Evolutionary conservation across 2,888 invertebrate genomes (phyloP).

Genomic region (Elmis aenea): DNA sequence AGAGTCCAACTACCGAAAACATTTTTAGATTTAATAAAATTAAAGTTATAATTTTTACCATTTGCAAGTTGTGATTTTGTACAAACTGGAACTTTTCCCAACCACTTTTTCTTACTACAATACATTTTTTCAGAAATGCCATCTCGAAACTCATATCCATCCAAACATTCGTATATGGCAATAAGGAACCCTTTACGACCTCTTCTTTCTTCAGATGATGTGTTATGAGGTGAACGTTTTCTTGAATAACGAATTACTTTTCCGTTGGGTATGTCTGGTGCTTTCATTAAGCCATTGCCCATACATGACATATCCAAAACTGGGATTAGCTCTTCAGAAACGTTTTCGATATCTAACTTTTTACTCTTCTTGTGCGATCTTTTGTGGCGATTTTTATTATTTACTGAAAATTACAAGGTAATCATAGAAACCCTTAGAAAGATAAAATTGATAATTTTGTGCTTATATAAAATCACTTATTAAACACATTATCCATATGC

Average conservation of each 20-base stretch:
- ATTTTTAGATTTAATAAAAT: no score
- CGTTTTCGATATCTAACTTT: conserved; percentile 19
- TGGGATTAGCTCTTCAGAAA: conserved; percentile 34
- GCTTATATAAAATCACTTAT: no score
- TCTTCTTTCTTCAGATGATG: conserved; percentile 26
- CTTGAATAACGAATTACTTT: conserved; percentile 35
- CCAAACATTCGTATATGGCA: conserved; percentile 53
- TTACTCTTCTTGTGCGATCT: conserved; percentile 9
- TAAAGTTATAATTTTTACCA: no score
- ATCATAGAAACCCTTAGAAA: no score
- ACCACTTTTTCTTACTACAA: conserved; percentile 55
- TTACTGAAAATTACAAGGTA: no score
- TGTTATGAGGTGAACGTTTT: conserved; percentile 8
- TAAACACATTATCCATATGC: no score
- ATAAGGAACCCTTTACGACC: conserved; percentile 51
- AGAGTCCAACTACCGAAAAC: no score
- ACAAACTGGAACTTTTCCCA: conserved; percentile 54
- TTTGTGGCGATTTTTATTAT: conserved; percentile 13
- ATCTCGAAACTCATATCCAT: conserved; percentile 50
- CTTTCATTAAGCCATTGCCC: conserved; percentile 37
- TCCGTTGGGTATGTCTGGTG: conserved; percentile 43
- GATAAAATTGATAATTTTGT: no score
- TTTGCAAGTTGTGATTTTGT: conserved; percentile 11
- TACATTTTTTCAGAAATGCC: conserved; percentile 49
- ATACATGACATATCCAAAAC: conserved; percentile 43